phyloP scores from a whole-genome alignment of 2,113 vertebrate species.

The Emydura subglobosa region DNA sequence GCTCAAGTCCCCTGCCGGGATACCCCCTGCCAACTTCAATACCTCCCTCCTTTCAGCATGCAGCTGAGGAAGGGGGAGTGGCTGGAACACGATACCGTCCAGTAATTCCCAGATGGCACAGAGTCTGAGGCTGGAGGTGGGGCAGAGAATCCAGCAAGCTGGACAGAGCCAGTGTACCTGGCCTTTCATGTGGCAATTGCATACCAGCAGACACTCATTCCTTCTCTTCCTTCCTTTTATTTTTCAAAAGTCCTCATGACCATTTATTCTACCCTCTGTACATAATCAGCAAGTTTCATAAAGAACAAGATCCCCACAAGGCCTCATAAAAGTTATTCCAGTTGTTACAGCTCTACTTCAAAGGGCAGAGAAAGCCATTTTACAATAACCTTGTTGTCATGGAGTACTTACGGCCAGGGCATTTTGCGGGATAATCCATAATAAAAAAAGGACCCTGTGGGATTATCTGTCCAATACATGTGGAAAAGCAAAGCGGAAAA shows the following conservation, averaged over 20 bases:
- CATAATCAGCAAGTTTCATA: constrained; percentile 51
- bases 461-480: constrained; percentile 42
- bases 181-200: not conserved
- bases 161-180: not conserved
- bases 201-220: not conserved
- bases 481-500: constrained; percentile 60
- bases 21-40: not conserved
- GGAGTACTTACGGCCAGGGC: constrained; percentile 52
- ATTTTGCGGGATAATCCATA: constrained; percentile 64
- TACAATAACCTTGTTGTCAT: constrained; percentile 64
- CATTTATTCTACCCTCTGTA: constrained; percentile 63
- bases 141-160: not conserved
- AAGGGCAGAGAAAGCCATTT: constrained; percentile 57
- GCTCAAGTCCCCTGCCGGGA: not conserved
- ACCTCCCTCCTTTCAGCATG: not conserved
- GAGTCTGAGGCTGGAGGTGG: not conserved
- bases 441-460: constrained; percentile 51
- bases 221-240: not conserved
- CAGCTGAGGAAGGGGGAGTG: not conserved
- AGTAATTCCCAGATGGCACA: not conserved
- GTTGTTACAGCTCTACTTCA: constrained; percentile 58
- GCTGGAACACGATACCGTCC: not conserved
- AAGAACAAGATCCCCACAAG: constrained; percentile 60
- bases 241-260: constrained; percentile 38
- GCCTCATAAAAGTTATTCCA: constrained; percentile 66